phyloP scores from a whole-genome alignment of 2,888 invertebrate species.

The Amphipoea oculea region DNA sequence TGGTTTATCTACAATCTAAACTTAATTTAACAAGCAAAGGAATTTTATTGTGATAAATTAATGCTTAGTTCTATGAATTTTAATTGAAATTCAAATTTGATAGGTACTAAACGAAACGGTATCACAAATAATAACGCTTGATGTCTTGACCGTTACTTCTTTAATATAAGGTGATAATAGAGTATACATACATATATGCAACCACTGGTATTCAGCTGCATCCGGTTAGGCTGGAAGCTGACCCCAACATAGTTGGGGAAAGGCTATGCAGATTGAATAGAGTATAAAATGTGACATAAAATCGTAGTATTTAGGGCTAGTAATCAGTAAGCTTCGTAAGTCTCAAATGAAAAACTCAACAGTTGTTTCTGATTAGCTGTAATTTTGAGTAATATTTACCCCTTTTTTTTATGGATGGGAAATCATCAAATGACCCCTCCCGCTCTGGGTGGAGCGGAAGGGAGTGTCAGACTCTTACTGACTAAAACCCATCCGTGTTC shows the following conservation, averaged over 20 bases:
- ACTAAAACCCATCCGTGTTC: too few species aligned
- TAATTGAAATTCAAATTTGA: background rate
- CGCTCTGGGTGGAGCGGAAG: too few species aligned
- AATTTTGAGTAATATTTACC: too few species aligned
- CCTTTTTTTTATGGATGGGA: too few species aligned
- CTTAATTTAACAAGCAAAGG: constrained; percentile 1
- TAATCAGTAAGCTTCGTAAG: background rate
- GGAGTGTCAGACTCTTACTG: too few species aligned
- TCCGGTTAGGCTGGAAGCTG: background rate
- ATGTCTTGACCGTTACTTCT: background rate
- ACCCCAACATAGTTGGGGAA: background rate
- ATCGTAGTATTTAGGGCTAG: background rate
- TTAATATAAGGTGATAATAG: background rate
- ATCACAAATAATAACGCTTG: background rate
- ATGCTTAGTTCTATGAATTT: background rate
- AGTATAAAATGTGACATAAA: background rate
- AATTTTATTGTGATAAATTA: background rate
- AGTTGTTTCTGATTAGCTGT: too few species aligned
- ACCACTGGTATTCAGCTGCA: background rate
- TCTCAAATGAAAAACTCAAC: background rate
- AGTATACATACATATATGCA: background rate
- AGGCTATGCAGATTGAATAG: too few species aligned
- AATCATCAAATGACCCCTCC: too few species aligned
- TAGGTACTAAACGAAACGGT: background rate
- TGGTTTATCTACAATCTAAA: background rate